Base-by-base conservation (phyloP, 2,888 invertebrate genomes). In the Drosophila yooni region DNA sequence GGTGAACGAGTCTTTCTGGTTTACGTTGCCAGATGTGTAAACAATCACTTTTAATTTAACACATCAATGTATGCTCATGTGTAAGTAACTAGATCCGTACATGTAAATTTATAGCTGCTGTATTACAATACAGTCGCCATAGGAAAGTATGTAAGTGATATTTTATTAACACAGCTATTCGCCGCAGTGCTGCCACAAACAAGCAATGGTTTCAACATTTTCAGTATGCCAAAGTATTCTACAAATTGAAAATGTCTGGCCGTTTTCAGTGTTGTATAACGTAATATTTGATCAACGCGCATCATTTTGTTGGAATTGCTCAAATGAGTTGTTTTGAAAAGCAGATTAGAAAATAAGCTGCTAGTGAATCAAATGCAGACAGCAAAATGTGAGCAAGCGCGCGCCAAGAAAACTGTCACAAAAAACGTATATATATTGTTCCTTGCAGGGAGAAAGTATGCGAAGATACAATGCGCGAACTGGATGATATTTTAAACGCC, bases 401-500 rank as follows among this genome's bases (percentile, higher is more conserved):
- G 21, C 7, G 10, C 11, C 6, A 25, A 25, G 0, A 34, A 34
- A 33, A 29, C 3, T 4, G n/a, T 18, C 29, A 25, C 2, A 15
- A 29, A 27, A 7, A 11, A 36, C 4, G 15, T 18, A 11, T 48
- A 52, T 27, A 11, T 25, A 46, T 34, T 43, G 18, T 29, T 27
- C 7, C 3, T 54, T 54, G 13, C 63, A 81, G 82, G 68, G 38
- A 64, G 4, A 82, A 69, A 60, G 13, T 33, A 33, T 31, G 51
- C 40, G 60, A 79, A 7, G 56, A 65, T 4, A 68, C 67, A 62
- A 59, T 78, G 62, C 53, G 56, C 7, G 89, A 88, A 29, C 21
- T 83, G 46, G 84, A 89, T 8, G 63, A 81, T 3, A 65, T 89
- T 8, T 60, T 89, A 6, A 81, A 68, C 31, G 66, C 40, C 11